Evolutionary conservation across 35 echinoderm and acorn worm species (phyloP).

Genomic region (Eucidaris tribuloides): DNA sequence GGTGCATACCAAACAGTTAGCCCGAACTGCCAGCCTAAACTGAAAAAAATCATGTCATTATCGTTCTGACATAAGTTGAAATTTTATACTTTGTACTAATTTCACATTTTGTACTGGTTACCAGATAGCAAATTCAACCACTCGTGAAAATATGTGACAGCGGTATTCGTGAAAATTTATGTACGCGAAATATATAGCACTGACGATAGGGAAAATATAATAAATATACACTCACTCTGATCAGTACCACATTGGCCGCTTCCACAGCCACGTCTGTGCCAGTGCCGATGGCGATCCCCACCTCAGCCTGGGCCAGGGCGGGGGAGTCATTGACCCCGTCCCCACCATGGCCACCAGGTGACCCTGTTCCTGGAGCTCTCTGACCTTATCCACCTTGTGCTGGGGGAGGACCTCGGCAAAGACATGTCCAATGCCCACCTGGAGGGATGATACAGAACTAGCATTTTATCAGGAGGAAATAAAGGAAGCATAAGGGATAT

Average conservation of each 20-base stretch:
- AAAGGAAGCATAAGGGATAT: no score
- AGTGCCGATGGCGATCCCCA: conserved; percentile 96
- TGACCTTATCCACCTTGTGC: conserved; percentile 94
- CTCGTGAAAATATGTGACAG: neutral
- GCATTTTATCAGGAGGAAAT: no score
- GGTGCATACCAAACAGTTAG: no score
- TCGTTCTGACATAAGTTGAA: no score
- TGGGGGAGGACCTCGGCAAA: conserved; percentile 92
- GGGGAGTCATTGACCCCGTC: conserved; percentile 98
- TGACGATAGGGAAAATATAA: no score
- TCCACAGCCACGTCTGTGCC: conserved; percentile 98
- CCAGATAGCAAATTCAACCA: neutral
- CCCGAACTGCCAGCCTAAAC: no score
- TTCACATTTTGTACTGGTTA: no score
- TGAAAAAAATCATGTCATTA: no score
- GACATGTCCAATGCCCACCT: conserved; percentile 90
- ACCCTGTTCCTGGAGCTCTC: conserved; percentile 60
- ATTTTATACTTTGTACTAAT: no score
- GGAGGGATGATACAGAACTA: no score
- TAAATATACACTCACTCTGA: conserved; percentile 91
- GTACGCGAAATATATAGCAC: neutral
- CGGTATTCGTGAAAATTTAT: neutral
- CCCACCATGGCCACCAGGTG: conserved; percentile 92
- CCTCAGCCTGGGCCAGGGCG: conserved; percentile 94
- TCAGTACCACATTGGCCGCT: conserved; percentile 91